These are phyloP conservation scores for Thymallus thymallus DNA, from an alignment of 2,113 vertebrate species.

Conservation along the genomic window DNA sequence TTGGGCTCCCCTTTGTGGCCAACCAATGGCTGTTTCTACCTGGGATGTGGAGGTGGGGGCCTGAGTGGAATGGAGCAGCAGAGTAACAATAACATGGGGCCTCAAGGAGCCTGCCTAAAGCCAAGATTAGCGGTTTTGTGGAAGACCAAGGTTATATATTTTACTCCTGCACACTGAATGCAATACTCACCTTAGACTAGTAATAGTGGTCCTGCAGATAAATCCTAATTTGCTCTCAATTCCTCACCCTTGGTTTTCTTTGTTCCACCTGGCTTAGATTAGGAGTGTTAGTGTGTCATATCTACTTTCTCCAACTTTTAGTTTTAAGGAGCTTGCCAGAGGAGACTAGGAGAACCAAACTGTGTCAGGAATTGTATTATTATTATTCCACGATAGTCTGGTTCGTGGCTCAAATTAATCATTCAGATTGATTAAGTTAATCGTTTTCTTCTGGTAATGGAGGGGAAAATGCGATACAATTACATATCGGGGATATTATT, in stretches of 20 bases:
- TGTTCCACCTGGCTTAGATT: slow-evolving; percentile 29
- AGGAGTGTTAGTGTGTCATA: slow-evolving; percentile 29
- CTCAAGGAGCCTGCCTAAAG: slow-evolving; percentile 34
- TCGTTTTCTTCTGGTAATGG: neutral
- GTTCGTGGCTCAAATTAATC: too few species aligned
- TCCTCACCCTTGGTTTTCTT: slow-evolving; percentile 29
- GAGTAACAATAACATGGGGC: slow-evolving; percentile 26
- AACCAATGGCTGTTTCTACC: slow-evolving; percentile 49
- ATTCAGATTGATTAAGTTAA: neutral
- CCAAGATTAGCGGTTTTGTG: slow-evolving; percentile 27
- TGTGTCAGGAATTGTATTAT: neutral
- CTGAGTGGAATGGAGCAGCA: neutral
- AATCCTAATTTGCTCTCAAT: slow-evolving; percentile 1
- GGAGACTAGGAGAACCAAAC: neutral
- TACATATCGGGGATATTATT: too few species aligned
- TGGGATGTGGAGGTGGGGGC: slow-evolving; percentile 24
- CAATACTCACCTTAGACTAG: too few species aligned
- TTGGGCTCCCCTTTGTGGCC: slow-evolving; percentile 54
- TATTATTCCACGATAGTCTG: neutral
- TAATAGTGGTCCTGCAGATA: too few species aligned
- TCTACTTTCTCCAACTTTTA: slow-evolving; percentile 33
- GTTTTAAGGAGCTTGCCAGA: slow-evolving; percentile 20
- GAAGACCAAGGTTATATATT: neutral
- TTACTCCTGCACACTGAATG: too few species aligned
- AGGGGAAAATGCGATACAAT: too few species aligned